Evolutionary conservation across 2,113 vertebrate species (phyloP).

Genomic region (Mus musculus): DNA sequence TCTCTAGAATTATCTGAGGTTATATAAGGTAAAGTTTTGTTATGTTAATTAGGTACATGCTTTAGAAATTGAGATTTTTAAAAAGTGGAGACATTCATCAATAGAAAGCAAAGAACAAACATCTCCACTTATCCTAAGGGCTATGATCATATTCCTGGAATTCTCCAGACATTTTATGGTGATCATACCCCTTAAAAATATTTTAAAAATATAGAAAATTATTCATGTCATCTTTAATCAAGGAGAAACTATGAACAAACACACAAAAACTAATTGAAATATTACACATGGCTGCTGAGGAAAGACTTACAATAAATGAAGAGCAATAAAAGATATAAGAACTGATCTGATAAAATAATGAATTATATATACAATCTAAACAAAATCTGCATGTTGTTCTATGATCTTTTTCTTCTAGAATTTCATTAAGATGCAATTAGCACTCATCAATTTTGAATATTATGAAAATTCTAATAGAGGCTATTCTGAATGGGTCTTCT

Average conservation of each 20-base stretch:
- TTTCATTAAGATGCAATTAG: not conserved
- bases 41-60: not conserved
- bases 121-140: not conserved
- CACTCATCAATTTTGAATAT: not conserved
- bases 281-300: accelerated
- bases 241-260: not conserved
- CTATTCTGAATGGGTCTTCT: accelerated
- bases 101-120: not conserved
- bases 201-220: not conserved
- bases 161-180: not conserved
- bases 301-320: not conserved
- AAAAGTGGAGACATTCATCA: not conserved
- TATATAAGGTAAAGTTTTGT: not conserved
- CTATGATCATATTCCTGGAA: not conserved
- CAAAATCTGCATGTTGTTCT: not conserved
- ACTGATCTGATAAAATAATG: not conserved
- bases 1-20: not conserved
- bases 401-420: not conserved
- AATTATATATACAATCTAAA: not conserved
- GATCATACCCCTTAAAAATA: not conserved
- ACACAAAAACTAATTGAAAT: not conserved
- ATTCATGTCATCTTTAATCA: not conserved
- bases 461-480: not conserved
- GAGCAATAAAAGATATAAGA: not conserved
- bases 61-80: not conserved